These are phyloP conservation scores for Zaprionus taronus DNA, from an alignment of 1,140 invertebrate genomes.

Conservation along the genomic window DNA sequence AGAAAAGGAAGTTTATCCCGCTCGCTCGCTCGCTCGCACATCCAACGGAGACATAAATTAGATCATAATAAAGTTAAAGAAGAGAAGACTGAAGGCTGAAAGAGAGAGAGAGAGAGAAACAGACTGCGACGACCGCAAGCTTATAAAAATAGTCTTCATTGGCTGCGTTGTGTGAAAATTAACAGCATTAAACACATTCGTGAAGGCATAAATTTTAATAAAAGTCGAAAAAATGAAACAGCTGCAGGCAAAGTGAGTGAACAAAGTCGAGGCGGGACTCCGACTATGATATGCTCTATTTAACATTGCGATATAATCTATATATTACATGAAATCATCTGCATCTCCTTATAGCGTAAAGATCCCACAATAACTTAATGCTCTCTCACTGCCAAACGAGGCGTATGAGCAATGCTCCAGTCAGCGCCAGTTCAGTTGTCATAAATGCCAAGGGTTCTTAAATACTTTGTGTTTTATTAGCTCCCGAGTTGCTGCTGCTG, in stretches of 20 bases:
- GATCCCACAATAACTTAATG: not conserved
- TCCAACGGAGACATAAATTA: slow-evolving; percentile 67
- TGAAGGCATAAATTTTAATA: slow-evolving; percentile 64
- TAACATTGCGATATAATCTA: not conserved
- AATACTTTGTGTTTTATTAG: not conserved
- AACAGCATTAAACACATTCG: slow-evolving; percentile 58
- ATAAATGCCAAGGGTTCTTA: not conserved
- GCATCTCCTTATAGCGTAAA: not conserved
- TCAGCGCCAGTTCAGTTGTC: not conserved
- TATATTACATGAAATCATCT: not conserved
- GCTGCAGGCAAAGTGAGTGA: slow-evolving; percentile 29
- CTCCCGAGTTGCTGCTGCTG: not conserved
- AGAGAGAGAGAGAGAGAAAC: slow-evolving; percentile 31
- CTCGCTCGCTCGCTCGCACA: slow-evolving; percentile 6
- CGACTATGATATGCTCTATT: slow-evolving; percentile 23
- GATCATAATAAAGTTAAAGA: slow-evolving; percentile 63
- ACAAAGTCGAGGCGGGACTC: not conserved
- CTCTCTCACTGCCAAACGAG: slow-evolving; percentile 11
- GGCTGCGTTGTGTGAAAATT: slow-evolving; percentile 50
- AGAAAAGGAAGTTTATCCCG: slow-evolving; percentile 44
- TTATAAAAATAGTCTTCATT: slow-evolving; percentile 69
- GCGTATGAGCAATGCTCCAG: slow-evolving; percentile 30
- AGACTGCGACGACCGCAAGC: slow-evolving; percentile 49
- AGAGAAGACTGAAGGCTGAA: not conserved
- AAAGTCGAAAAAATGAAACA: slow-evolving; percentile 52